Percentiles rank a stretch among this genome's conserved stretches.
Evolutionary conservation across 2,888 invertebrate species (phyloP).

Genomic region (Synanthedon formicaeformis): DNA sequence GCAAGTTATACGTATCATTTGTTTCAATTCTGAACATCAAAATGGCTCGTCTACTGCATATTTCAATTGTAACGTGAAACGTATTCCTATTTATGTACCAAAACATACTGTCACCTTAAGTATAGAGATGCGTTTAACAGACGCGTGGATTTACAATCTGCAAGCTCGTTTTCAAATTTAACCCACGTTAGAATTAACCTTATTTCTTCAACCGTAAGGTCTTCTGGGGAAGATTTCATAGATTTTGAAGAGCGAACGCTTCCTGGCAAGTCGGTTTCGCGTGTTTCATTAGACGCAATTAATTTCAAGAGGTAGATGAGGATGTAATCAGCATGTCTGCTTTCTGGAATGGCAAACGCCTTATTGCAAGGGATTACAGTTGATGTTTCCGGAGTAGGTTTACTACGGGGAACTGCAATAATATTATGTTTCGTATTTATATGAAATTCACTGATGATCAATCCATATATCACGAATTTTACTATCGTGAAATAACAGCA

Average conservation of each 20-base stretch:
- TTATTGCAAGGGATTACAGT: conserved; percentile 9
- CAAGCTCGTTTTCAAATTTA: conserved; percentile 2
- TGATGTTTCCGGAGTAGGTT: neutral
- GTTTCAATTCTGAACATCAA: neutral
- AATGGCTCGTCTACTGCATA: neutral
- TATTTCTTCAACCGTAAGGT: neutral
- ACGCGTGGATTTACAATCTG: conserved; percentile 6
- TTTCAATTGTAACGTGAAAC: neutral
- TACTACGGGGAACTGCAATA: neutral
- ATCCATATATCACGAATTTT: no score
- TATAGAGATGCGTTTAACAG: conserved; percentile 5
- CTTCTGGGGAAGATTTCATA: neutral
- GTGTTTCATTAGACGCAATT: conserved; percentile 50
- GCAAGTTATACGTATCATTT: neutral
- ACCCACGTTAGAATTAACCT: neutral
- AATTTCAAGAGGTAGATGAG: conserved; percentile 29
- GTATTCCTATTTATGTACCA: conserved; percentile 8
- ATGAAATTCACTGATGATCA: no score
- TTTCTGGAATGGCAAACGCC: conserved; percentile 4
- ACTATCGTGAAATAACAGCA: no score
- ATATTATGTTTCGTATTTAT: neutral
- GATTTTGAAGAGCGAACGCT: conserved; percentile 2
- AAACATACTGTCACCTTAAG: conserved; percentile 4
- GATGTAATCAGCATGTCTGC: conserved; percentile 11
- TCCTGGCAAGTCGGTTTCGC: conserved; percentile 15